A percentile compares a stretch with the other conserved stretches of the same genome.
phyloP scores from a whole-genome alignment of 35 echinoderm and acorn worm genomes.

The Chiridota heheva region DNA sequence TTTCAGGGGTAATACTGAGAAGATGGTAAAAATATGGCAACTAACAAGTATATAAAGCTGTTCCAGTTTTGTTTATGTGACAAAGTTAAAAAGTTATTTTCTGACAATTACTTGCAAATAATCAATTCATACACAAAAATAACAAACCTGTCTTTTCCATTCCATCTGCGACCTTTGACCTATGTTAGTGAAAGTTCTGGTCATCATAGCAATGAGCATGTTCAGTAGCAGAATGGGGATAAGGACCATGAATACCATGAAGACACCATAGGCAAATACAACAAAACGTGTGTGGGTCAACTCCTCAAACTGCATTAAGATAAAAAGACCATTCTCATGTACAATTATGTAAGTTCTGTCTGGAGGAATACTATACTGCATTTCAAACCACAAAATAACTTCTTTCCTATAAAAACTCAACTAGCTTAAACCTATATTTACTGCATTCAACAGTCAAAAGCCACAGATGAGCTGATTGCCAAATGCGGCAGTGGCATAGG shows the following conservation, averaged over 20 bases:
- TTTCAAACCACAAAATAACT: too few species aligned
- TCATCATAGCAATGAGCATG: conserved; percentile 94
- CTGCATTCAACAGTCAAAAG: too few species aligned
- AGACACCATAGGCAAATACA: conserved; percentile 44
- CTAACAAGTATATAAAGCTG: background rate
- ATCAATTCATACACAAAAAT: too few species aligned
- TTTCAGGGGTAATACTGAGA: too few species aligned
- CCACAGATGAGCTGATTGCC: too few species aligned
- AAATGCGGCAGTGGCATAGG: too few species aligned
- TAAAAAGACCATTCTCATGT: too few species aligned
- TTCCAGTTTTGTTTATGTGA: background rate
- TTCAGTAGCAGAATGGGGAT: conserved; percentile 72
- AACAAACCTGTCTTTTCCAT: conserved; percentile 89
- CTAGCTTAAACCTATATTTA: too few species aligned
- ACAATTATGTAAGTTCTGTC: too few species aligned
- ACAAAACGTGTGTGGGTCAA: conserved; percentile 40
- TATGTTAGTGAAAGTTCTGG: conserved; percentile 53
- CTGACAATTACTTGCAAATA: background rate
- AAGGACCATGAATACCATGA: conserved; percentile 63
- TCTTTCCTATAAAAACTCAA: too few species aligned
- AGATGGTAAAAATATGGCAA: background rate
- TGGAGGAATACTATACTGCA: too few species aligned
- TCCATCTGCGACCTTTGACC: conserved; percentile 72
- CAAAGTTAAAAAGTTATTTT: background rate
- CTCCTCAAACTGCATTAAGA: conserved; percentile 32